A percentile compares a stretch with the other conserved stretches of the same genome.
phyloP scores from a whole-genome alignment of 1,140 invertebrate species.

The Nasonia vitripennis region DNA sequence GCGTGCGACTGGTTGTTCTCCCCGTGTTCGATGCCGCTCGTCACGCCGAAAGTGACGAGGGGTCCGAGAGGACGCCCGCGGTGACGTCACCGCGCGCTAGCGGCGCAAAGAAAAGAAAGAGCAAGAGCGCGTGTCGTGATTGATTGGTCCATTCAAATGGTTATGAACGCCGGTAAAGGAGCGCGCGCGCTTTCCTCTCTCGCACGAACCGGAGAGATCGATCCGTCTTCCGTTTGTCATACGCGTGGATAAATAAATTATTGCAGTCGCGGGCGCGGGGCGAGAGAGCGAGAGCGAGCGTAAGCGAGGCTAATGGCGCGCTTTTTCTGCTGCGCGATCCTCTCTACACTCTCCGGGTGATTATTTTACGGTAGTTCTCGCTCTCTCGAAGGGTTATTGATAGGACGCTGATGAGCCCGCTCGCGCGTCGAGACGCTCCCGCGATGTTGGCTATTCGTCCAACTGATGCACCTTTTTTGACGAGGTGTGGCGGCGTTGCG shows the following conservation, averaged over 20 bases:
- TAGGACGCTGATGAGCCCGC: not conserved
- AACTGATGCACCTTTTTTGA: not conserved
- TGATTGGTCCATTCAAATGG: conserved; percentile 74
- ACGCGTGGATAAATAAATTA: conserved; percentile 72
- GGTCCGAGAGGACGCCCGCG: conserved; percentile 6
- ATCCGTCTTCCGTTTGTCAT: conserved; percentile 71
- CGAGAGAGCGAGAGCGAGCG: not conserved
- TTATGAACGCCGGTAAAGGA: conserved; percentile 65
- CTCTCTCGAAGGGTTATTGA: conserved; percentile 4
- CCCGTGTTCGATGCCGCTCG: not conserved
- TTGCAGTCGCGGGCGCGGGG: conserved; percentile 44
- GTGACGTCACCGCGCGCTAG: conserved; percentile 66
- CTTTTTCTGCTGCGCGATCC: not conserved
- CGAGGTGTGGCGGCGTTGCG: not conserved
- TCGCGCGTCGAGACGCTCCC: not conserved
- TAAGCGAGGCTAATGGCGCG: conserved; percentile 40
- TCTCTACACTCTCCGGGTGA: not conserved
- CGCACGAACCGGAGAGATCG: conserved; percentile 53
- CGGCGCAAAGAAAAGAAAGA: conserved; percentile 48
- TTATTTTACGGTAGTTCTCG: not conserved
- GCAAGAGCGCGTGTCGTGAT: conserved; percentile 64
- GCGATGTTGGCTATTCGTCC: conserved; percentile 26
- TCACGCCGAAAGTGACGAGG: conserved; percentile 27
- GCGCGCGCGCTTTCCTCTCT: conserved; percentile 20
- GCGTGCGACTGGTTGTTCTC: not conserved